Evolutionary conservation across 2,888 invertebrate species (phyloP).

Genomic region (Epicampocera succincta): DNA sequence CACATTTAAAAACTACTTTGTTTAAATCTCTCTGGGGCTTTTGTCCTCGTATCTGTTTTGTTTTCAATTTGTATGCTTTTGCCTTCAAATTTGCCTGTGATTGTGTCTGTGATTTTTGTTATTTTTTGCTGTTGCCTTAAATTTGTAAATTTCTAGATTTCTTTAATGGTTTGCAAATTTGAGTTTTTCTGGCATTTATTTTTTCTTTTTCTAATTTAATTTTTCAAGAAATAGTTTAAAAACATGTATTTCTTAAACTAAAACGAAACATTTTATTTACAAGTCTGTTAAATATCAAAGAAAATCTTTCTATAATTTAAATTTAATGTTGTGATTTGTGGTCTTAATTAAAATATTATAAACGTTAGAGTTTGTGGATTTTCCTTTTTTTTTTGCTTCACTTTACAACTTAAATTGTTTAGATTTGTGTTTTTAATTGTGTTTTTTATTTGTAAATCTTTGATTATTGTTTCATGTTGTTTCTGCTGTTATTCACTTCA

Average conservation of each 20-base stretch:
- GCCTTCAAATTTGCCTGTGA: neutral
- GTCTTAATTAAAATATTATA: conserved; percentile 33
- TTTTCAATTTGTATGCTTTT: conserved; percentile 11
- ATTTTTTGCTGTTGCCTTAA: neutral
- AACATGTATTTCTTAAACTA: too few species aligned
- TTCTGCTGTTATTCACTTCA: neutral
- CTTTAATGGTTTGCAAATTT: too few species aligned
- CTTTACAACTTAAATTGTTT: conserved; percentile 25
- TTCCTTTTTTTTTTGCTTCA: too few species aligned
- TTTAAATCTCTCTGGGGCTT: conserved; percentile 30
- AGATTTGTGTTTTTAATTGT: conserved; percentile 13
- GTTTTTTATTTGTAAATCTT: conserved; percentile 22
- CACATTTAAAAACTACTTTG: conserved; percentile 57
- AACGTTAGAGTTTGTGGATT: neutral
- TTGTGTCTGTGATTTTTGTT: neutral
- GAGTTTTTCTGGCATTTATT: too few species aligned
- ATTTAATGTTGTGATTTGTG: conserved; percentile 16
- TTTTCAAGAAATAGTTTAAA: too few species aligned
- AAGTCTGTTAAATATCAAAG: neutral
- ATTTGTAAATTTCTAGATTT: conserved; percentile 3
- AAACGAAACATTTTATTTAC: too few species aligned
- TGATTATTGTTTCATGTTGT: conserved; percentile 57
- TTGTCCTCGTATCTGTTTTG: neutral
- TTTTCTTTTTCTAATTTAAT: neutral
- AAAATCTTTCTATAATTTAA: conserved; percentile 43